A percentile compares a stretch with the other conserved stretches of the same genome.
These are phyloP conservation scores for Andrena chrysosceles DNA, from an alignment of 2,888 invertebrate genomes.

Conservation along the genomic window DNA sequence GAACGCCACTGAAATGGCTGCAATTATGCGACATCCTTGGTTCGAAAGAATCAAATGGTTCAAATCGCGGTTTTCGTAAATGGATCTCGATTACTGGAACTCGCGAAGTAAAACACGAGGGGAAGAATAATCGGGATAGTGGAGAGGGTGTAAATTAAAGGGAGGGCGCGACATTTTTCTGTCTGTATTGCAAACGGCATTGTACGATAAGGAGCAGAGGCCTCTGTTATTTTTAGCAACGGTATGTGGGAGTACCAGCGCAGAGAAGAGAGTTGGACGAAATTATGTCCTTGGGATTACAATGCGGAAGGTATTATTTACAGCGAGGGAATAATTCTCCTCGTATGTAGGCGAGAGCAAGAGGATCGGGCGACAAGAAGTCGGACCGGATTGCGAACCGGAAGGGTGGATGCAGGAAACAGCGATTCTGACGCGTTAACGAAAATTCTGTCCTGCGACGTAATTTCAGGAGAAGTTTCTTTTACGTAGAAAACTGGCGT, in stretches of 20 bases:
- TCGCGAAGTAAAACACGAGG: background rate
- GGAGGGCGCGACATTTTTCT: background rate
- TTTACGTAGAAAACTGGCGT: background rate
- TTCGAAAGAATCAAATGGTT: background rate
- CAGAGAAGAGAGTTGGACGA: slow-evolving; percentile 31
- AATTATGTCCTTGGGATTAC: slow-evolving; percentile 41
- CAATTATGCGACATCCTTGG: background rate
- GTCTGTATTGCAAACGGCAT: background rate
- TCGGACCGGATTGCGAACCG: slow-evolving; percentile 26
- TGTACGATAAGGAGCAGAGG: background rate
- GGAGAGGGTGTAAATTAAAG: background rate
- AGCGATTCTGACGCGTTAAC: background rate
- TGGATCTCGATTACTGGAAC: background rate
- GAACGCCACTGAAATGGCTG: background rate
- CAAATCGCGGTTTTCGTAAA: background rate
- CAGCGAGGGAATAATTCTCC: slow-evolving; percentile 30
- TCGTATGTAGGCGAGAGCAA: slow-evolving; percentile 43
- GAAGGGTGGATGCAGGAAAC: slow-evolving; percentile 26
- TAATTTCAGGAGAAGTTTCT: background rate
- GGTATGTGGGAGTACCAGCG: slow-evolving; percentile 16
- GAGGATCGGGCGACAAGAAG: slow-evolving; percentile 36
- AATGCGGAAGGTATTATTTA: slow-evolving; percentile 46
- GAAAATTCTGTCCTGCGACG: background rate
- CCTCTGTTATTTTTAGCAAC: slow-evolving; percentile 24
- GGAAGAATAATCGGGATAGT: background rate